Base-by-base conservation (phyloP, 1,140 invertebrate species). In the Wasmannia auropunctata region DNA sequence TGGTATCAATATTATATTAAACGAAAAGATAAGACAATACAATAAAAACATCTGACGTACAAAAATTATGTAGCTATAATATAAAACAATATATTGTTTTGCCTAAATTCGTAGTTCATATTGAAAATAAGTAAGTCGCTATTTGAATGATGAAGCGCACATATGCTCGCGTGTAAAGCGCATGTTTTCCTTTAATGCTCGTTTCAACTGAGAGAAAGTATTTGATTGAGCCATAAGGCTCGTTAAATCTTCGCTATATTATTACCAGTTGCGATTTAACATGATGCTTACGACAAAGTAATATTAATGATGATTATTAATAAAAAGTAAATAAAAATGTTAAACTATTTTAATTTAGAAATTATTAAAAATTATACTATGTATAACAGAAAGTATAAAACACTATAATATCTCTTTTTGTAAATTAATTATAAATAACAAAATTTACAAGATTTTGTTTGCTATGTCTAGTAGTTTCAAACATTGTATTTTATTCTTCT, bases 181-280 rank as follows among this genome's bases (percentile, higher is more conserved):
- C 6, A 19, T 34, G 46, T 60, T 63, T 37, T 16, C 14, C 25
- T 43, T n/a, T 28, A 49, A 63, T 63, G 34, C 28, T 43, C 7
- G 37, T 46, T 60, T 34, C 28, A 46, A 63, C 58, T 31, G 3
- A n/a, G 56, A 63, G 40, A 63, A 77, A 77, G 56, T 76, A 60
- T 46, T 11, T 31, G 11, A 58, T 25, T 40, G 16, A 58, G 43
- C 19, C 37, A 40, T 49, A 25, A 46, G 14, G 22, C 25, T 77
- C 54, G 3, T 77, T 77, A 63, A 63, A 14, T 77, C 40, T 76
- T 62, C 22, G 16, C 60, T 77, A n/a, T 5, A 8, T 46, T n/a
- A 6, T 22, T 63, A 1, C 28, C 5, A 10, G 8, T 31, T 62
- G 10, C 28, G 56, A 40, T 22, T 76, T n/a, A 46, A 31, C 10